A percentile compares a stretch with the other conserved stretches of the same genome.
phyloP scores from a whole-genome alignment of 2,113 vertebrate species.

The Bubalus kerabau region DNA sequence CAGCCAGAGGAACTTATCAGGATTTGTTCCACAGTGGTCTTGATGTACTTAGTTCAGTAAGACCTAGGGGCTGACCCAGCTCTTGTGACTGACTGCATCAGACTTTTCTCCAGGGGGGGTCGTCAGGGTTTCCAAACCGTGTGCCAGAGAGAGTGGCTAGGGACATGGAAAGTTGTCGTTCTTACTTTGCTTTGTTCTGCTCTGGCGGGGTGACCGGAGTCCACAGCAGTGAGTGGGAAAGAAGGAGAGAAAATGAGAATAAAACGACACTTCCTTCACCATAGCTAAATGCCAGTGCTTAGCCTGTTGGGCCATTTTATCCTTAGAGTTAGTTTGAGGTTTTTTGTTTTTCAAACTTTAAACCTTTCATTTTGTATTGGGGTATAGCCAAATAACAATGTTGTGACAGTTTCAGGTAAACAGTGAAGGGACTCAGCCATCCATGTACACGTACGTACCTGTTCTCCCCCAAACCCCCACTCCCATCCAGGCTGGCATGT shows the following conservation, averaged over 20 bases:
- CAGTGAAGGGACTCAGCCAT: not conserved
- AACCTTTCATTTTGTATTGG: not conserved
- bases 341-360: not conserved
- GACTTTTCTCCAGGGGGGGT: not conserved
- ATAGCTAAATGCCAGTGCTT: not conserved
- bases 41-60: conserved; percentile 6
- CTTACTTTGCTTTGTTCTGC: not conserved
- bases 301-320: not conserved
- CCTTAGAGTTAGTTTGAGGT: not conserved
- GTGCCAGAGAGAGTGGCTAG: not conserved
- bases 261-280: not conserved
- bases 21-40: not conserved
- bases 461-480: not conserved
- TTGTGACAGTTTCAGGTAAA: not conserved
- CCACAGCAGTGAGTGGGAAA: not conserved
- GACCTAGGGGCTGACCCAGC: not conserved
- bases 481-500: not conserved
- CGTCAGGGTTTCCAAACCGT: not conserved
- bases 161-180: not conserved
- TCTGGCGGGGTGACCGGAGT: not conserved
- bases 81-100: conserved; percentile 18
- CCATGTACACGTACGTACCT: not conserved
- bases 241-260: not conserved
- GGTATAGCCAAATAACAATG: not conserved
- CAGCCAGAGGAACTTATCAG: not conserved